Base-by-base conservation (phyloP, 2,113 vertebrate species). In the Paratilapia polleni region DNA sequence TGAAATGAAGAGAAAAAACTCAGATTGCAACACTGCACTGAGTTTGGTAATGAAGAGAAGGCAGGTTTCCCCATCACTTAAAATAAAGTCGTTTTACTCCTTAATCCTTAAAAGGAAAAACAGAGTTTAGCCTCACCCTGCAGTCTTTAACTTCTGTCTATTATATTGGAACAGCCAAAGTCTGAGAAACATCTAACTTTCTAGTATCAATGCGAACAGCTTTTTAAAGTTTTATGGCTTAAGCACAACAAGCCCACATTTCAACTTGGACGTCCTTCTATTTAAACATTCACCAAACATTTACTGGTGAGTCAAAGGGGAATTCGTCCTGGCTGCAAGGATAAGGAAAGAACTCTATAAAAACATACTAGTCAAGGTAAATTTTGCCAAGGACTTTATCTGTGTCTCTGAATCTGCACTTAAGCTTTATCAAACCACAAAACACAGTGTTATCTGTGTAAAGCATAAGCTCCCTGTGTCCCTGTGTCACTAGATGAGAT, bases 221-320 rank as follows among this genome's bases (percentile, higher is more conserved):
- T 47, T 13, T 43, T 74, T 1, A 15, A 38, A 0, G 0, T 38
- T 80, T 78, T 8, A 0, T 12, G 17, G 47, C 58, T 77, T 49
- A 57, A 64, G n/a, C 4, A 73, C 4, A 3, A 17, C 31, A 58
- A 31, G 24, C 4, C 38, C 6, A 34, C 26, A 54, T 47, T 87
- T 83, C 6, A 74, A 47, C 36, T 43, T 77, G 73, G 57, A 24
- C 34, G 8, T 70, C 24, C 49, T 80, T 38, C 49, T 4, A 59
- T 87, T 87, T 62, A 86, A 93, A 89, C 78, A 90, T 90, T 88
- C 76, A 89, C 75, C 61, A 82, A 85, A 80, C 19, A 54, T 88
- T 85, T 60, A 80, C 31, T 26, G 10, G 26, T 64, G 43, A 87
- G 73, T 74, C 70, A 81, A 49, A 74, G 17, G 3, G 62, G 78